Evolutionary conservation across 2,113 vertebrate species (phyloP), one percentile per base, ranked within the genome.

Genomic region (Thermophis baileyi): DNA sequence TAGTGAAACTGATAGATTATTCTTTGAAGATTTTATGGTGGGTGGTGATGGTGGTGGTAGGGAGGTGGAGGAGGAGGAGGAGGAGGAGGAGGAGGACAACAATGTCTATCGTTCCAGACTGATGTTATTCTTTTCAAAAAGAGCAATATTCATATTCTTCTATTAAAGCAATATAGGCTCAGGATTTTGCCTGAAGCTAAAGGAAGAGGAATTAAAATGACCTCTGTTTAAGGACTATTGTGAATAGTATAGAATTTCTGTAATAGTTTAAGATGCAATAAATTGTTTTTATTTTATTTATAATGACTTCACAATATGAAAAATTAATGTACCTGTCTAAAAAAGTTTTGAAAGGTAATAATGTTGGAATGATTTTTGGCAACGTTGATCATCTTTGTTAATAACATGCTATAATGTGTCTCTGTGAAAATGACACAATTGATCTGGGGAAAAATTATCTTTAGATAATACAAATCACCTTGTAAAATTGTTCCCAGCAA

Each of bases 371-470:
- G 25, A 60, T 88, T 93, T 91, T 53, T 47, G 87, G 90, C 90
- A 89, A 92, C 87, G 44, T 30, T 94, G 95, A 95, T 93, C 94
- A 95, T 93, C 88, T 74, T 30, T 57, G 46, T 94, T 89, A 88
- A 54, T 51, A 93, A 93, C 94, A 46, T 96, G 92, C 50, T 69
- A 87, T 89, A 92, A 92, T 25, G 44, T 81, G 69, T 7, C 69
- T 16, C 90, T 94, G 81, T 91, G 92, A 51, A 69, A 93, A 74
- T 25, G 24, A n/a, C 14, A 35, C 22, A 89, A 46, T 3, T 89
- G 22, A 89, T 12, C n/a, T 9, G 51, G 18, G n/a, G 51, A 12
- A 46, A 49, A 46, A 46, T 6, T 47, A 1, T 49, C 44, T 46
- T 87, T 10, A 54, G 30, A 54, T 22, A 18, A 47, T 49, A 30